These are phyloP conservation scores for Sardina pilchardus DNA, from an alignment of 2,113 vertebrate genomes.

Conservation along the genomic window DNA sequence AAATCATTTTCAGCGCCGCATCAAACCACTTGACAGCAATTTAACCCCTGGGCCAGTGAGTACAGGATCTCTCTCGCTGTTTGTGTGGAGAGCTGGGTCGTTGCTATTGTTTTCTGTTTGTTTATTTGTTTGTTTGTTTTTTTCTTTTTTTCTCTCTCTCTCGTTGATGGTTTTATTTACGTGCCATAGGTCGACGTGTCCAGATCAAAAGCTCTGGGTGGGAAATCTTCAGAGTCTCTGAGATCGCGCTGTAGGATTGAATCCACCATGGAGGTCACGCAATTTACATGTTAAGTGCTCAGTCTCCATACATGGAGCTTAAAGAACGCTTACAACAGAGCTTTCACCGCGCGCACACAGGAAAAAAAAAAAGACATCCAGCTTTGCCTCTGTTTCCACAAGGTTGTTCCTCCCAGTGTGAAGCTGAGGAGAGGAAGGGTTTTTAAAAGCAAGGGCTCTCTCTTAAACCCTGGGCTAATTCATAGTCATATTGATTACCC, in stretches of 20 bases:
- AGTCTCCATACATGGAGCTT: not conserved
- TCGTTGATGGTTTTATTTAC: constrained; percentile 35
- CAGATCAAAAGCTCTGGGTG: not conserved
- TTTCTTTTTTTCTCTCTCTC: not conserved
- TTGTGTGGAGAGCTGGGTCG: not conserved
- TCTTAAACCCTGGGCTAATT: constrained; percentile 70
- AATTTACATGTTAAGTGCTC: constrained; percentile 22
- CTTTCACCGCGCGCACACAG: not conserved
- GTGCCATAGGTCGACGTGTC: constrained; percentile 13
- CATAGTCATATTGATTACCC: constrained; percentile 72
- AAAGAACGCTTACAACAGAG: constrained; percentile 18
- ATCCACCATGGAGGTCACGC: not conserved
- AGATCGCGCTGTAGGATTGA: not conserved
- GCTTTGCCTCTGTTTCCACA: constrained; percentile 46
- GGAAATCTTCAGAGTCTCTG: constrained; percentile 15
- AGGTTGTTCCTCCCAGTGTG: not conserved
- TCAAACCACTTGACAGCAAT: constrained; percentile 53
- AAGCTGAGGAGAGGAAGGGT: constrained; percentile 11
- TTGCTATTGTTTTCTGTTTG: constrained; percentile 7
- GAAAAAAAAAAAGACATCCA: not conserved
- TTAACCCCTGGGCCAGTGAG: constrained; percentile 44
- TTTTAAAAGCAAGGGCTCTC: constrained; percentile 37
- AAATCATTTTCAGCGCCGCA: constrained; percentile 48
- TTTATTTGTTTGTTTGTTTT: not conserved
- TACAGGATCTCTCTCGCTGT: constrained; percentile 32